These are phyloP conservation scores for Malthinus seriepunctatus DNA, from an alignment of 2,888 invertebrate species.

Conservation along the genomic window DNA sequence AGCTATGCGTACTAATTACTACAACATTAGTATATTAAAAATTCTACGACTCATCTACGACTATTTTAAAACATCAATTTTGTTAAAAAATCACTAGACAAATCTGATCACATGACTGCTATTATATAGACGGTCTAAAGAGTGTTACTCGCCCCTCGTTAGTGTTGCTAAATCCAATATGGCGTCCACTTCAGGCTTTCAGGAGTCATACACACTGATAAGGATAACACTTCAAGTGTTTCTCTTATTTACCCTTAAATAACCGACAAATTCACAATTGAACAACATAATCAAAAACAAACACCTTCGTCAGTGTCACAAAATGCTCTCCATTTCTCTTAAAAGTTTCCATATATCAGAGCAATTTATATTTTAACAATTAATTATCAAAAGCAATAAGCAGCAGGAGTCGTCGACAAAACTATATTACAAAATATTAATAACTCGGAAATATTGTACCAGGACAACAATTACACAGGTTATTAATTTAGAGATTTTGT, in stretches of 20 bases:
- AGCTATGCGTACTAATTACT: constrained; percentile 29
- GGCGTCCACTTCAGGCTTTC: constrained; percentile 48
- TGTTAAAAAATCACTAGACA: constrained; percentile 29
- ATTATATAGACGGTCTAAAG: constrained; percentile 26
- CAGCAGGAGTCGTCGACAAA: constrained; percentile 25
- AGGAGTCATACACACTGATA: constrained; percentile 46
- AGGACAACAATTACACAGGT: constrained; percentile 43
- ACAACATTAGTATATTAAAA: constrained; percentile 20
- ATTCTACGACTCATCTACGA: constrained; percentile 33
- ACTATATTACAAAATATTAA: constrained; percentile 27
- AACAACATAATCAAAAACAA: constrained; percentile 29
- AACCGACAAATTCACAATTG: constrained; percentile 42
- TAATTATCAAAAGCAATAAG: constrained; percentile 25
- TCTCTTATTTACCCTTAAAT: constrained; percentile 17
- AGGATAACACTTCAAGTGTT: constrained; percentile 21
- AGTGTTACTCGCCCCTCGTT: constrained; percentile 55
- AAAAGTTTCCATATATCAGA: constrained; percentile 8
- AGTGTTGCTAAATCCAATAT: constrained; percentile 49
- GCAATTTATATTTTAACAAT: constrained; percentile 19
- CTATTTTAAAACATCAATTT: constrained; percentile 36
- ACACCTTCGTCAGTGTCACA: constrained; percentile 18
- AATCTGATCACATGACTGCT: constrained; percentile 49
- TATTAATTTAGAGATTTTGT: constrained; percentile 49
- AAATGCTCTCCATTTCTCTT: constrained; percentile 11
- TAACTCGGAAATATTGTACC: constrained; percentile 22